Evolutionary conservation across 2,797 vertebrate species (phyloP).

Genomic region (Pelochelys cantorii): DNA sequence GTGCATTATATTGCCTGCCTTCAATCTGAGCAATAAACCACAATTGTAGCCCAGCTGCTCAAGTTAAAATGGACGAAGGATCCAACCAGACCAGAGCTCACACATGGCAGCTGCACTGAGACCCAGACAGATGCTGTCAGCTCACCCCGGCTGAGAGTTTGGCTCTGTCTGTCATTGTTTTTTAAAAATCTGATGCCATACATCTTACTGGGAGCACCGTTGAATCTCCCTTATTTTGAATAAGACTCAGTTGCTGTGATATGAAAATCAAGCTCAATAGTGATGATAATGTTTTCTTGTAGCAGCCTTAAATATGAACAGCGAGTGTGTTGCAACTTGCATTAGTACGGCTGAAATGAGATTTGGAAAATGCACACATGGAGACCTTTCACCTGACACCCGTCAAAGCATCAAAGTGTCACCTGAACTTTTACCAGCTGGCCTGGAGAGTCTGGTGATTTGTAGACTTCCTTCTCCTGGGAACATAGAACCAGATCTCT

Average conservation of each 20-base stretch:
- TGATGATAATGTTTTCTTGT: neutral
- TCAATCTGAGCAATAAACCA: neutral
- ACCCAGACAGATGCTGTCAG: neutral
- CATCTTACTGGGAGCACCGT: neutral
- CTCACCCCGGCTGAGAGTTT: neutral
- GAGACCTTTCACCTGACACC: neutral
- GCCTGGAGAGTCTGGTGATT: neutral
- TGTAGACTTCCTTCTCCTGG: neutral
- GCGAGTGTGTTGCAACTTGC: too few relatives aligned
- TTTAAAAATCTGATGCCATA: neutral
- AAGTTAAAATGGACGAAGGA: neutral
- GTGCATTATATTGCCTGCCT: neutral
- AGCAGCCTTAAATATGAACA: neutral
- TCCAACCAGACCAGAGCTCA: neutral
- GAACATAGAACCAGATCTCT: neutral
- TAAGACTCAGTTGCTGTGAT: too few relatives aligned
- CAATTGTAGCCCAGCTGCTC: neutral
- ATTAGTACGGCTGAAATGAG: neutral
- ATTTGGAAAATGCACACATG: rapidly evolving
- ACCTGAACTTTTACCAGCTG: conserved; percentile 28
- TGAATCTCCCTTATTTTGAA: rapidly evolving
- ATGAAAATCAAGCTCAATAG: neutral
- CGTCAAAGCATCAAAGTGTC: neutral
- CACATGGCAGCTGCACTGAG: neutral
- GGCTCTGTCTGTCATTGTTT: neutral